Evolutionary conservation across 2,113 vertebrate genomes (phyloP), one percentile per base, ranked within the genome.

Genomic region (Syrrhaptes paradoxus): DNA sequence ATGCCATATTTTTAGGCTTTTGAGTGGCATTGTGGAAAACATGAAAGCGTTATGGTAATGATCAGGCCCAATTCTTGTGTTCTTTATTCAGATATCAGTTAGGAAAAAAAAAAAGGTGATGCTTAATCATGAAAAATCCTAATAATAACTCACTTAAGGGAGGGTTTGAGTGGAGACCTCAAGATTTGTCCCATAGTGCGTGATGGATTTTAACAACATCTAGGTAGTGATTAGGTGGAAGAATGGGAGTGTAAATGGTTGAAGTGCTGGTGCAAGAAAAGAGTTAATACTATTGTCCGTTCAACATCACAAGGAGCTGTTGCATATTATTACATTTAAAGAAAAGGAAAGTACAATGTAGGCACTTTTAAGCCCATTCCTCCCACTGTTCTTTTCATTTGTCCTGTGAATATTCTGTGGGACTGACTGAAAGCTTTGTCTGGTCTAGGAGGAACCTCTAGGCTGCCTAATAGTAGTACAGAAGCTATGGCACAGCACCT

Each of bases 341-440:
- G 89, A 82, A 86, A 90, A 86, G 46, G 31, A 46, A 89, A 87
- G 78, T 78, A 86, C 80, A 81, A 36, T 83, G 92, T 90, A 87
- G n/a, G 45, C 10, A 36, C 75, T 91, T 96, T 82, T 32, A 87
- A 93, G 80, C 80, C 51, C 52, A n/a, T 94, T 96, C 75, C 48
- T 93, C 93, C 96, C 86, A 86, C 92, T 48, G 90, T 87, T 96
- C 91, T 90, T 94, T 97, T 97, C 84, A 95, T 43, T 88, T 92
- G 68, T 66, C 46, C 86, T 81, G 88, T 75, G 89, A 91, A 83
- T 94, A 85, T 95, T 94, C 68, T 55, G 83, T 72, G 68, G 88
- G 73, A 41, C 74, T 74, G 72, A 63, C 87, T 88, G 54, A 80
- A 92, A 85, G 86, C 81, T 96, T 95, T 87, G 72, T 93, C 87